Base-by-base conservation (phyloP, 1,140 invertebrate species). In the Phymorhynchus buccinoides region DNA sequence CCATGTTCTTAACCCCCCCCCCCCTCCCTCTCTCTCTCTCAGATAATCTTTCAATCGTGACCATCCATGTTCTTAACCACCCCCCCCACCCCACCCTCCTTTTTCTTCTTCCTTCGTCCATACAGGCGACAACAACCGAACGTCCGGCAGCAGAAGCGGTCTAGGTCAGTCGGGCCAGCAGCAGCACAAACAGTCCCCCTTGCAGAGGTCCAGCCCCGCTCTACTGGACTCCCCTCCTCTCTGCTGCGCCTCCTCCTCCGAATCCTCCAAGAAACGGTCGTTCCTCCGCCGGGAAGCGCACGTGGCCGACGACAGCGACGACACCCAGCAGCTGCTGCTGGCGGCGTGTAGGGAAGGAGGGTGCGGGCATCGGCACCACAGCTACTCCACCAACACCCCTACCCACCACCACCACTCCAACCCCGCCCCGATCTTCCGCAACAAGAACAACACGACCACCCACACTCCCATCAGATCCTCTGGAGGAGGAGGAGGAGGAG, bases 281-380 rank as follows among this genome's bases (percentile, higher is more conserved):
- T 41, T 83, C 62, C 62, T 83, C 4, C 32, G 81, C 18, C 62
- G 81, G n/a, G 81, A 84, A n/a, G 35, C 81, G n/a, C 27, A 71
- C 62, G 81, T 83, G 37, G 81, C 37, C 87, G 93, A 80, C 30
- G 87, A 90, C 44, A 95, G 96, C 91, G 96, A 96, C 39, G 96
- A 97, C 92, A 96, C 96, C 84, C 96, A 97, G 92, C 95, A 96
- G 87, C 94, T 97, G 48, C 84, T 89, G 44, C 82, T 84, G 62
- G 83, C 86, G 37, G 86, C 83, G 22, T 84, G 78, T 66, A 71
- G 78, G 44, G 79, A 78, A 1, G 83, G 84, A n/a, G 73, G 83
- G 37, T 84, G 79, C 48, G 66, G 79, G 22, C 81, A 83, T 66
- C 56, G 81, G 27, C 81, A 83, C 81, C 81, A 83, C 81, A 56